Percentiles rank a stretch among this genome's conserved stretches.
Evolutionary conservation across 30 jellyfish, hydroid and myxozoan species (phyloP).

Genomic region (Turritopsis rubra): DNA sequence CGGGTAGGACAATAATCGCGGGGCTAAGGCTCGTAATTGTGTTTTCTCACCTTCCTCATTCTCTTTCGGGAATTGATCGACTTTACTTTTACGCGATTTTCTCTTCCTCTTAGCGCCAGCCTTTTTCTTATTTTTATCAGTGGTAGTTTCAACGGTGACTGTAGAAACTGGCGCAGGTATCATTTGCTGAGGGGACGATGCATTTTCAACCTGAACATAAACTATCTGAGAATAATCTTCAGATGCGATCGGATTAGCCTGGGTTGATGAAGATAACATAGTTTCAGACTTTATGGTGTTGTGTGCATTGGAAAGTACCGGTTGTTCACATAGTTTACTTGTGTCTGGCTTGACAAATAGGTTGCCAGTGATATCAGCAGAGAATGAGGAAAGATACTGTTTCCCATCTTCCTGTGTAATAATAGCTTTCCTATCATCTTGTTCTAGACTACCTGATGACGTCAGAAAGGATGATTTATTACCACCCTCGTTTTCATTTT

Average conservation of each 20-base stretch:
- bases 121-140: background rate
- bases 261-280: background rate
- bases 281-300: constrained; percentile 7
- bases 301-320: background rate
- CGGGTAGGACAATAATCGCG: constrained; percentile 22
- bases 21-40: constrained; percentile 26
- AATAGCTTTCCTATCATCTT: background rate
- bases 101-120: background rate
- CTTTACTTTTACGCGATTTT: background rate
- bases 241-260: background rate
- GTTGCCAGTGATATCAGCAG: constrained; percentile 11
- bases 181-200: background rate
- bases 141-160: background rate
- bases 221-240: constrained; percentile 16
- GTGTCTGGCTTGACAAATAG: constrained; percentile 19
- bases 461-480: constrained; percentile 9
- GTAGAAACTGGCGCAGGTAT: background rate
- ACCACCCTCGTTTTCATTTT: constrained; percentile 12
- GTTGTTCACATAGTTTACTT: background rate
- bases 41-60: background rate
- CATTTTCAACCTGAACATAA: constrained; percentile 25
- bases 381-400: constrained; percentile 6
- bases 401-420: background rate
- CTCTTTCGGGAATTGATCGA: background rate
- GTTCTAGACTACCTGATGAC: background rate